These are phyloP conservation scores for Tethya wilhelma DNA, from an alignment of 37 sponge, comb jelly and placozoan species.

Conservation along the genomic window DNA sequence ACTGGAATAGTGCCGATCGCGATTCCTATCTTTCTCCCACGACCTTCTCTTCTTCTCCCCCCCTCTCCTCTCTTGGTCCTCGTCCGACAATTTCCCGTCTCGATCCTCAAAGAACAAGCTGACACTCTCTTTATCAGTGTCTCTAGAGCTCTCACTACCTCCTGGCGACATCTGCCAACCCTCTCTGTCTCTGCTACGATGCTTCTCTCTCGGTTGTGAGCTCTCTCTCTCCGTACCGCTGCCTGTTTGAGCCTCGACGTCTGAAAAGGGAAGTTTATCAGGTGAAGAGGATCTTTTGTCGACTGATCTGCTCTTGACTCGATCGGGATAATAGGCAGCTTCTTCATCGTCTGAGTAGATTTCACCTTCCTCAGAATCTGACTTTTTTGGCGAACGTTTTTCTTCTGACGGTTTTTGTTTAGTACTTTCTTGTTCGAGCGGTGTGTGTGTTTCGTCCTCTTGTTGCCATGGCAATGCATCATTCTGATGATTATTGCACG, in stretches of 20 bases:
- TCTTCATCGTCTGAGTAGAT: constrained; percentile 76
- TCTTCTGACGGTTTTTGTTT: too few relatives aligned
- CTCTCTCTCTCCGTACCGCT: background rate
- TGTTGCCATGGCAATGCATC: too few relatives aligned
- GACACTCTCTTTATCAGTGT: background rate
- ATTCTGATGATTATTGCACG: too few relatives aligned
- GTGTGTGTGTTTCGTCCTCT: too few relatives aligned
- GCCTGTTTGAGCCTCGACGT: too few relatives aligned
- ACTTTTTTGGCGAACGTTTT: too few relatives aligned
- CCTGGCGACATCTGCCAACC: background rate
- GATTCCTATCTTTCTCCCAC: constrained; percentile 16
- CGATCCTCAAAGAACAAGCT: background rate
- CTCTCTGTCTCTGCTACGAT: background rate
- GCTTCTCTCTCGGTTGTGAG: background rate
- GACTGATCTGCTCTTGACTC: constrained; percentile 49
- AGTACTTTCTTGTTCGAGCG: too few relatives aligned
- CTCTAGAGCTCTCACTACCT: background rate
- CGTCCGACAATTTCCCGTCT: background rate
- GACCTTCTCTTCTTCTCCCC: too few relatives aligned
- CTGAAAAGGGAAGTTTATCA: too few relatives aligned
- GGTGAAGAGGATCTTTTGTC: too few relatives aligned
- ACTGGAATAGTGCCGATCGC: background rate
- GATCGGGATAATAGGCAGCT: constrained; percentile 65
- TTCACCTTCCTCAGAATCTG: constrained; percentile 61
- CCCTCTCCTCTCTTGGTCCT: background rate